Base-by-base conservation (phyloP, 1,140 invertebrate species). In the Oedothorax gibbosus region DNA sequence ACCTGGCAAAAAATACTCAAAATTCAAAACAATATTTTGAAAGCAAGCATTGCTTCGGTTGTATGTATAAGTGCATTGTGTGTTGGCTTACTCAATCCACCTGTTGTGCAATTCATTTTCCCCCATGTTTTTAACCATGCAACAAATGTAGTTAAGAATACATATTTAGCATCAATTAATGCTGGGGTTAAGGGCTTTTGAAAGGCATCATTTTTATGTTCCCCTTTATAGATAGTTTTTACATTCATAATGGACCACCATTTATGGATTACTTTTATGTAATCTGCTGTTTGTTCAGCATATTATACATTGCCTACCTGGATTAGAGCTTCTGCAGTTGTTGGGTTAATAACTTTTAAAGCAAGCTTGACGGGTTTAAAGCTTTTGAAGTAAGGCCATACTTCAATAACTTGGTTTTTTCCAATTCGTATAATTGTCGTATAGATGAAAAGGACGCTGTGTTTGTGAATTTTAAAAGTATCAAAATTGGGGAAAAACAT, bases 401-500 rank as follows among this genome's bases (percentile, higher is more conserved):
- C n/a, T n/a, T n/a, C n/a, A n/a, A n/a, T n/a, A n/a, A n/a, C n/a
- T n/a, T n/a, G n/a, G n/a, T n/a, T n/a, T 35, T 35, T 35, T 35
- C 35, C 35, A 35, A 1, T 35, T 35, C 35, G 5, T 69, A 7
- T 3, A 69, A 21, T 7, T 69, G 1, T 20, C 7, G 2, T 21
- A 69, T n/a, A n/a, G 35, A 1, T 14, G 1, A 7, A 8, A 69
- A 69, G 7, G 66, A 69, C 11, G 35, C 66, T n/a, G 66, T 69
- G 3, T 69, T 69, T 0, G n/a, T n/a, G n/a, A n/a, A n/a, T n/a
- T n/a, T n/a, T n/a, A n/a, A 18, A n/a, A 5, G 14, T 21, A 5
- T 8, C 7, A 69, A 69, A 69, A 69, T 69, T 49, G 1, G 66
- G 3, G 20, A n/a, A 69, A 69, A n/a, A 69, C 66, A 69, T 69